These are phyloP conservation scores for Antitype chi DNA, from an alignment of 2,888 invertebrate species.

Conservation along the genomic window DNA sequence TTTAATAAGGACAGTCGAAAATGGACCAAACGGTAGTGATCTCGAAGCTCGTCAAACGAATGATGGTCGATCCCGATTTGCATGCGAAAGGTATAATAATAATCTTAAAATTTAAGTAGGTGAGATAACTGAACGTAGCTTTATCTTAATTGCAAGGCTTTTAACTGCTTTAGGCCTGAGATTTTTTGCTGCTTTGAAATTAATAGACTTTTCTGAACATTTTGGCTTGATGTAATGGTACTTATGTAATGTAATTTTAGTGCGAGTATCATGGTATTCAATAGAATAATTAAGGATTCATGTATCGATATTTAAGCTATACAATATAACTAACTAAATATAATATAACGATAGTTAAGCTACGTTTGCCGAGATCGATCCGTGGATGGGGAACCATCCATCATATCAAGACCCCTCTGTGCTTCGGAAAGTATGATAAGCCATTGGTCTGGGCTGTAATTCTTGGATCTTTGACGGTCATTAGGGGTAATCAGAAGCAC, in stretches of 20 bases:
- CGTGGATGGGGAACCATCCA: too few species aligned
- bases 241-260: not conserved
- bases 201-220: conserved; percentile 5
- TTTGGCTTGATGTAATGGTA: not conserved
- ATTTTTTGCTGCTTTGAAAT: conserved; percentile 22
- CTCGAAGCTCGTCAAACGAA: conserved; percentile 61
- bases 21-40: conserved; percentile 15
- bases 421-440: too few species aligned
- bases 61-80: conserved; percentile 76
- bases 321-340: too few species aligned
- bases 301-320: not conserved
- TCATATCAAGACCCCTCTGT: too few species aligned
- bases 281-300: not conserved
- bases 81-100: conserved; percentile 76
- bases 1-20: conserved; percentile 22
- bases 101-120: conserved; percentile 72
- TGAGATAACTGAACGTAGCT: conserved; percentile 63
- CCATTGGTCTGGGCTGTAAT: too few species aligned
- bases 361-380: too few species aligned
- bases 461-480: too few species aligned
- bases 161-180: conserved; percentile 35
- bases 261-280: not conserved
- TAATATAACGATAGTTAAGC: too few species aligned
- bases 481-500: too few species aligned
- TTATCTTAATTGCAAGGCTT: conserved; percentile 65